These are phyloP conservation scores for Gymnoscopelus braueri DNA, from an alignment of 2,797 vertebrate species.

Conservation along the genomic window DNA sequence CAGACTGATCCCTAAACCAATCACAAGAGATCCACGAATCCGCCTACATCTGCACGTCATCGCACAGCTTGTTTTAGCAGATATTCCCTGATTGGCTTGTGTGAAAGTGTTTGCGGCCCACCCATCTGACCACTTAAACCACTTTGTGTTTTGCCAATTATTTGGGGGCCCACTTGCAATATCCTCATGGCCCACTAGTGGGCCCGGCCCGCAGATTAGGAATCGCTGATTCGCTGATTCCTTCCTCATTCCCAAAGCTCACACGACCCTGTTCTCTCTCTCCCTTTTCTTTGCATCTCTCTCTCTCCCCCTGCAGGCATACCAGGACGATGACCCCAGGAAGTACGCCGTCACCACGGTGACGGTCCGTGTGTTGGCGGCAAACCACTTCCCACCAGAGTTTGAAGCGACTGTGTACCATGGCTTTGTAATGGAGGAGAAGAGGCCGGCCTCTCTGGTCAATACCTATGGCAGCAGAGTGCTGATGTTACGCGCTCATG, in stretches of 20 bases:
- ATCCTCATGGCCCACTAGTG: no score
- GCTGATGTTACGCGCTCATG: slow-evolving; percentile 76
- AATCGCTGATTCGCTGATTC: neutral
- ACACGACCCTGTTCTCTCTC: neutral
- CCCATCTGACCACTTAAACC: no score
- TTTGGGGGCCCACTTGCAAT: no score
- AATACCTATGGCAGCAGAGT: slow-evolving; percentile 78
- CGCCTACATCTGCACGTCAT: no score
- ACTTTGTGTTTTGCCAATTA: no score
- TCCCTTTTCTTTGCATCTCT: neutral
- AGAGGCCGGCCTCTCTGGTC: slow-evolving; percentile 74
- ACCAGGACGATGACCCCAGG: slow-evolving; percentile 83
- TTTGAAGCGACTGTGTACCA: slow-evolving; percentile 74
- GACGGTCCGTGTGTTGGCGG: slow-evolving; percentile 76
- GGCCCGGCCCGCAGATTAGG: no score
- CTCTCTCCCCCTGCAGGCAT: slow-evolving; percentile 71
- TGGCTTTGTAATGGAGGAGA: slow-evolving; percentile 77
- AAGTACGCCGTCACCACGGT: slow-evolving; percentile 84
- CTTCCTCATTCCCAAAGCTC: neutral
- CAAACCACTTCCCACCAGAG: slow-evolving; percentile 77
- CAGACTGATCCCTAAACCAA: no score
- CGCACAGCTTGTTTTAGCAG: no score
- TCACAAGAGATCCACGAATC: no score
- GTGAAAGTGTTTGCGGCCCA: no score
- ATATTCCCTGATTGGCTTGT: no score